Percentiles rank a stretch among this genome's conserved stretches.
Evolutionary conservation across 2,888 invertebrate genomes (phyloP).

Genomic region (Minunthozetes semirufus): DNA sequence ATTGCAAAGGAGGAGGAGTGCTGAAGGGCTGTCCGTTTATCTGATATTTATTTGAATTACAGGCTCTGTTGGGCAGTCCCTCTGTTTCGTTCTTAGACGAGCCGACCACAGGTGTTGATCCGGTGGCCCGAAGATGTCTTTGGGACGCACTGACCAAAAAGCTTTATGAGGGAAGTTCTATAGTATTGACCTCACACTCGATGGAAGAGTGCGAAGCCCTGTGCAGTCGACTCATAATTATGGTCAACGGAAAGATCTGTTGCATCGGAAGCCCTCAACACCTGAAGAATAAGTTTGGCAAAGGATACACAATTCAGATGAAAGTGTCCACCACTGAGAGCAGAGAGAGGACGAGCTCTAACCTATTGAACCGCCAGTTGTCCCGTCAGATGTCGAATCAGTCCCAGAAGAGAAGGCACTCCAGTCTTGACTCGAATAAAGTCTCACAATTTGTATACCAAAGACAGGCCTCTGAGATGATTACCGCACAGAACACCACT

Average conservation of each 20-base stretch:
- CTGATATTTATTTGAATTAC: constrained; percentile 35
- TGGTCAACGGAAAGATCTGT: constrained; percentile 56
- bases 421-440: background rate
- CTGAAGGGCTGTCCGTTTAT: no score
- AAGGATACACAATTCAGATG: constrained; percentile 55
- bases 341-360: background rate
- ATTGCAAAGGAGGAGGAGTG: no score
- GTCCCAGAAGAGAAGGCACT: background rate
- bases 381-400: background rate
- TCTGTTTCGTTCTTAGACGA: constrained; percentile 64
- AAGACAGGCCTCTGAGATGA: background rate
- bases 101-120: constrained; percentile 65
- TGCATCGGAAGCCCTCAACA: constrained; percentile 64
- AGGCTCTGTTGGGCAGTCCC: constrained; percentile 60
- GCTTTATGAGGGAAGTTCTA: constrained; percentile 62
- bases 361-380: background rate
- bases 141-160: constrained; percentile 66
- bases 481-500: constrained; percentile 1
- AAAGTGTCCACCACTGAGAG: background rate
- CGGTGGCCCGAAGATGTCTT: constrained; percentile 68
- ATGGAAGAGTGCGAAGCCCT: constrained; percentile 59
- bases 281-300: constrained; percentile 67
- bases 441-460: background rate
- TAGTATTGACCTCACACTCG: constrained; percentile 64
- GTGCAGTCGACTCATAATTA: constrained; percentile 57